Conservation (phyloP, 2,113 vertebrate species). For the Dipodomys spectabilis region DNA sequence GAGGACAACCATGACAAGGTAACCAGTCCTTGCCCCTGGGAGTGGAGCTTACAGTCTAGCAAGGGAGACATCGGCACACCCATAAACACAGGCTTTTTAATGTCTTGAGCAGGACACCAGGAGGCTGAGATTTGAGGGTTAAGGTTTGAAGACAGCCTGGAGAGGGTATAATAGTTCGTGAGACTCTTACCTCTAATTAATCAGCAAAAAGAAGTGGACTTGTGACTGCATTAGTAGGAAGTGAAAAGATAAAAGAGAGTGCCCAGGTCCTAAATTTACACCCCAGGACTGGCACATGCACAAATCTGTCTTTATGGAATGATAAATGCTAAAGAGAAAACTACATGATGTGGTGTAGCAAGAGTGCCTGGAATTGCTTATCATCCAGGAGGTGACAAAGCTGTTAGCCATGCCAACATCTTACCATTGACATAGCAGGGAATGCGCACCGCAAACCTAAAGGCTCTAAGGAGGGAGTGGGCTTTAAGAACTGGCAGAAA, state of each 20-base stretch:
- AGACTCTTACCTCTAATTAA: too few species aligned
- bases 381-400: not conserved
- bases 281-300: too few species aligned
- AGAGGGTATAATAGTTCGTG: too few species aligned
- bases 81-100: not conserved
- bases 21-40: not conserved
- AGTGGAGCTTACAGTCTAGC: not conserved
- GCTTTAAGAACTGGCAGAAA: not conserved
- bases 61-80: not conserved
- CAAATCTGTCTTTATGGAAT: not conserved
- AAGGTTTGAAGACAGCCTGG: too few species aligned
- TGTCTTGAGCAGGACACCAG: too few species aligned
- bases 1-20: not conserved
- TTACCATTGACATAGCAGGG: not conserved
- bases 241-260: too few species aligned
- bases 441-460: not conserved
- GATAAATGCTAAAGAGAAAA: not conserved
- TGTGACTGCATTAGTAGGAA: too few species aligned
- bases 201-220: too few species aligned
- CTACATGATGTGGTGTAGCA: not conserved
- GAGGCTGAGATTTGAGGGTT: too few species aligned
- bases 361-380: not conserved
- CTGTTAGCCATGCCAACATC: not conserved
- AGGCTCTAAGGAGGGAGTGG: not conserved
- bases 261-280: too few species aligned